Percentiles rank a stretch among this genome's conserved stretches.
These are phyloP conservation scores for Chaetops frenatus DNA, from an alignment of 2,113 vertebrate species.

Conservation along the genomic window DNA sequence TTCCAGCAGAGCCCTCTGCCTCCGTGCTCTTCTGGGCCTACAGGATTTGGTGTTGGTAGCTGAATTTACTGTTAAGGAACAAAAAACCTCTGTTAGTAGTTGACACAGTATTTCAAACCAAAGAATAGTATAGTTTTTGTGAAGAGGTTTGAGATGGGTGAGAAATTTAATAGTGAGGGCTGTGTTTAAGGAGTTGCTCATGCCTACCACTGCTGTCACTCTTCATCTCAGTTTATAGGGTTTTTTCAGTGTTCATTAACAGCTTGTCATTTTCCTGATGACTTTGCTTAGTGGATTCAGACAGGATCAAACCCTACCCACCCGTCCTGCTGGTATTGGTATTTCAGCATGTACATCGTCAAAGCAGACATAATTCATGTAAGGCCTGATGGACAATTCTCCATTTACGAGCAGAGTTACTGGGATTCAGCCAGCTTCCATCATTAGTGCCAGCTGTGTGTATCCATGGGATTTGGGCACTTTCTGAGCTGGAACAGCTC, in stretches of 20 bases:
- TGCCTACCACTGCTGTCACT: neutral
- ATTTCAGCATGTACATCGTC: neutral
- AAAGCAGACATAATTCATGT: neutral
- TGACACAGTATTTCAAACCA: neutral
- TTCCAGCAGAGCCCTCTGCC: neutral
- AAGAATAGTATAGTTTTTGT: neutral
- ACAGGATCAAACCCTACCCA: neutral
- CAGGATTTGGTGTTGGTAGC: neutral
- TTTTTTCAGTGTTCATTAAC: neutral
- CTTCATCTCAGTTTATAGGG: neutral
- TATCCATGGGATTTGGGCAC: neutral
- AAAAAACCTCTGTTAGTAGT: neutral
- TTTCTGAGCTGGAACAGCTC: neutral
- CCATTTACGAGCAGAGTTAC: neutral
- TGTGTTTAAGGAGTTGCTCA: neutral
- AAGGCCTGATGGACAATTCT: neutral
- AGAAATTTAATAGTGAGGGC: neutral
- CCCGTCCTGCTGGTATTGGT: neutral
- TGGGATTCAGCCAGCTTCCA: neutral
- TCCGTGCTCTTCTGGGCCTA: accelerated
- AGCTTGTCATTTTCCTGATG: neutral
- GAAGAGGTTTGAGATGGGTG: neutral
- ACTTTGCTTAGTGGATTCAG: neutral
- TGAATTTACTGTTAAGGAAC: neutral
- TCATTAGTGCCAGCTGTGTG: neutral